Conservation (phyloP, 64 coral and sea anemone genomes). For the Stichodactyla helianthus region DNA sequence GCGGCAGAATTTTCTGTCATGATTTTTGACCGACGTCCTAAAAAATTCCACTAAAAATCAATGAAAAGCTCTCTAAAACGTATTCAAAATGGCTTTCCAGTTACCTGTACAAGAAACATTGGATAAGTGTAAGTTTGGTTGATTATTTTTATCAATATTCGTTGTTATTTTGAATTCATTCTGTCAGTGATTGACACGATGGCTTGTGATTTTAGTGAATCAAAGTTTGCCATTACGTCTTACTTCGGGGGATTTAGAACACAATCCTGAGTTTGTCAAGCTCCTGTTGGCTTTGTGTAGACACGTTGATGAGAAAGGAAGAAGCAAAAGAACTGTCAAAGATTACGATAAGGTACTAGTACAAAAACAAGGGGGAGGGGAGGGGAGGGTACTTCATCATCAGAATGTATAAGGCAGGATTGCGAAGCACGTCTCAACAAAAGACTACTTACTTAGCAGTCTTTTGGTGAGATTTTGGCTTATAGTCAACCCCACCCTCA, state of each 20-base stretch:
- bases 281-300: conserved; percentile 58
- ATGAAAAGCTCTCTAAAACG: background rate
- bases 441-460: too few relatives aligned
- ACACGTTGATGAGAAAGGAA: conserved; percentile 64
- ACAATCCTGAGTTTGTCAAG: conserved; percentile 90
- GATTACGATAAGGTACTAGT: conserved; percentile 53
- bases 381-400: too few relatives aligned
- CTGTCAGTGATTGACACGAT: background rate
- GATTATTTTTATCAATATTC: background rate
- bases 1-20: conserved; percentile 22
- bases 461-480: too few relatives aligned
- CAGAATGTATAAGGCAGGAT: too few relatives aligned
- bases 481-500: too few relatives aligned
- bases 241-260: conserved; percentile 58
- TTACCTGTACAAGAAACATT: conserved; percentile 33
- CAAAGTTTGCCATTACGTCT: conserved; percentile 55
- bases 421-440: too few relatives aligned
- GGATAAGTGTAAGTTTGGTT: conserved; percentile 42
- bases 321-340: conserved; percentile 41
- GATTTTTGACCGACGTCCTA: background rate
- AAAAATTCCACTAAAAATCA: background rate
- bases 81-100: conserved; percentile 6
- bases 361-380: background rate
- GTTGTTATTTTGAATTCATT: background rate
- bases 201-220: conserved; percentile 29